Evolutionary conservation across 2,113 vertebrate species (phyloP).

Genomic region (Engystomops pustulosus): DNA sequence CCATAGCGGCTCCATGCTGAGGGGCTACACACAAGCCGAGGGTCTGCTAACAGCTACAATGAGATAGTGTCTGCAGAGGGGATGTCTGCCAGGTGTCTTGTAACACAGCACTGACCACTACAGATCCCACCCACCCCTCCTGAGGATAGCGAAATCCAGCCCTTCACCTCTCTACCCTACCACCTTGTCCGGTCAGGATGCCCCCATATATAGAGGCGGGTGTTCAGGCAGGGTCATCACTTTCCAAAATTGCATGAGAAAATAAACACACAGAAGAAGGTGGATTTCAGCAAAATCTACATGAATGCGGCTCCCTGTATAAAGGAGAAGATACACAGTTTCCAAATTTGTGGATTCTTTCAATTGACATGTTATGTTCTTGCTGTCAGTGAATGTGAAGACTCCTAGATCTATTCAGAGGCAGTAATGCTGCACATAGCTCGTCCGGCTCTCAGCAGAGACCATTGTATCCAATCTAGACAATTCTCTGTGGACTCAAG

Average conservation of each 20-base stretch:
- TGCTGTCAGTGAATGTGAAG: too few relatives aligned
- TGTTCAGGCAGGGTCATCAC: neutral
- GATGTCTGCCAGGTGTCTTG: conserved; percentile 48
- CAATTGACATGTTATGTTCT: too few relatives aligned
- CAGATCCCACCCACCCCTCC: conserved; percentile 22
- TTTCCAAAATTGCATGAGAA: neutral
- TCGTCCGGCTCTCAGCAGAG: too few relatives aligned
- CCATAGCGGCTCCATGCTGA: conserved; percentile 29
- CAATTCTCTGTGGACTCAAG: too few relatives aligned
- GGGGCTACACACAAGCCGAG: neutral
- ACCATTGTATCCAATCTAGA: too few relatives aligned
- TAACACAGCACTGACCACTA: conserved; percentile 24
- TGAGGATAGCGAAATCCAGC: neutral
- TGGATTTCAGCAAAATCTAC: neutral
- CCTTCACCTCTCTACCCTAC: neutral
- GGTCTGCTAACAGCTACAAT: conserved; percentile 15
- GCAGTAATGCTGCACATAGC: too few relatives aligned
- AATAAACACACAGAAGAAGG: neutral
- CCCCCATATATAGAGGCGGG: neutral
- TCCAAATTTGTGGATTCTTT: too few relatives aligned
- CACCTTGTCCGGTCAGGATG: neutral
- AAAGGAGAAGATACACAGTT: too few relatives aligned
- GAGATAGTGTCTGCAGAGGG: conserved; percentile 19
- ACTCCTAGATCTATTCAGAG: too few relatives aligned
- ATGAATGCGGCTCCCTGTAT: too few relatives aligned